These are phyloP conservation scores for Leptodactylus fuscus DNA, from an alignment of 2,113 vertebrate genomes.

Conservation along the genomic window DNA sequence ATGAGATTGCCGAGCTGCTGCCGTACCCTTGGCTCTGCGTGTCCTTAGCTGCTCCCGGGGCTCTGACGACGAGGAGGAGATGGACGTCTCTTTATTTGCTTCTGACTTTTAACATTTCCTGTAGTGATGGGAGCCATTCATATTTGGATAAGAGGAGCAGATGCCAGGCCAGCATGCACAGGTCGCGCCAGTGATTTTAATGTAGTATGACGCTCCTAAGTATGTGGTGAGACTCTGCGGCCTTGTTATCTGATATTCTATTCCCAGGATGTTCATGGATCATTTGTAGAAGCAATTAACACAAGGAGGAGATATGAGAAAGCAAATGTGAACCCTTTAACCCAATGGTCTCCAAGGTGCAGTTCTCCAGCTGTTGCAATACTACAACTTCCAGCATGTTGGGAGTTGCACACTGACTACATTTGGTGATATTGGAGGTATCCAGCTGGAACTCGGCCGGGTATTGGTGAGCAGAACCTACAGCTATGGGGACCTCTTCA, in stretches of 20 bases:
- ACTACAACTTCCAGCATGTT: not conserved
- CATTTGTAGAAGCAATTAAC: not conserved
- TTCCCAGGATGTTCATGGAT: conserved; percentile 3
- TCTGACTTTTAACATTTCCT: not conserved
- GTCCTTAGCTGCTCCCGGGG: conserved; percentile 6
- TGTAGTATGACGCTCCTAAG: not conserved
- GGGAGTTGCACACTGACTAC: not conserved
- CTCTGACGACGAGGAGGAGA: not conserved
- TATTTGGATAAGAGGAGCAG: not conserved
- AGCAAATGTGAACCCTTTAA: not conserved
- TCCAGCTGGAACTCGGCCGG: not conserved
- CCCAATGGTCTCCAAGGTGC: not conserved
- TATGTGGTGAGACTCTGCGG: not conserved
- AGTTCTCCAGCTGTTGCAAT: not conserved
- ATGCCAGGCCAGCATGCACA: not conserved
- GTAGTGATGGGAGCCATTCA: conserved; percentile 4
- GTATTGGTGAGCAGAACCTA: not conserved
- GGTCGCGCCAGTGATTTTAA: not conserved
- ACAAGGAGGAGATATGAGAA: not conserved
- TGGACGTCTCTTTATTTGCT: not conserved
- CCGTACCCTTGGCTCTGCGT: not conserved
- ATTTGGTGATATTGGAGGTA: not conserved
- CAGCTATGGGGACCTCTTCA: too few relatives aligned
- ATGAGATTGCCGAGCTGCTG: not conserved
- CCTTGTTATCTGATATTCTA: not conserved